Conservation (phyloP, 1,140 invertebrate genomes). For the Venturia canescens region DNA sequence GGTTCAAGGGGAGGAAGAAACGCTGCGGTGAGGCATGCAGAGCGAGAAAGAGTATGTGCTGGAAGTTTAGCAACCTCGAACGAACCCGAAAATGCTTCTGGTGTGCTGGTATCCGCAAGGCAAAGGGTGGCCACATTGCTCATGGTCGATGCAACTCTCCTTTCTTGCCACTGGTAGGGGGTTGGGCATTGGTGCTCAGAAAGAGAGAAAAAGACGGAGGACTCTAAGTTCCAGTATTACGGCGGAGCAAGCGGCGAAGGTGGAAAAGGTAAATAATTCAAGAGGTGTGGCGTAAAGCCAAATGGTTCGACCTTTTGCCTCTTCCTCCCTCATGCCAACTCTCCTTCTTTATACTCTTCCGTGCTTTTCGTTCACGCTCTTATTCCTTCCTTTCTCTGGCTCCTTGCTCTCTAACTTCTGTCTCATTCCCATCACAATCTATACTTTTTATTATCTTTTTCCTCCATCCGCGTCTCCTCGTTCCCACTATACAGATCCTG, state of each 20-base stretch:
- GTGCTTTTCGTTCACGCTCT: neutral
- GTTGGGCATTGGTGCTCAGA: neutral
- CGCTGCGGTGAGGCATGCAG: neutral
- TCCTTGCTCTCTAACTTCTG: neutral
- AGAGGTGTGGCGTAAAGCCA: conserved; percentile 56
- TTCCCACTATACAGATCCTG: too few species aligned
- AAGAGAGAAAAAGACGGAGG: conserved; percentile 1
- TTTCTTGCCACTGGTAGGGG: conserved; percentile 8
- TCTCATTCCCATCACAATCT: conserved; percentile 15
- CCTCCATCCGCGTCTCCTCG: neutral
- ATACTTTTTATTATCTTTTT: conserved; percentile 28
- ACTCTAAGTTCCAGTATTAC: conserved; percentile 19
- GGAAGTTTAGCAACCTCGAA: conserved; percentile 34
- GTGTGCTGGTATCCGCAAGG: conserved; percentile 1
- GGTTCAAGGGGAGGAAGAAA: neutral
- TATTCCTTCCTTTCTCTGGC: neutral
- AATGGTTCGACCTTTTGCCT: conserved; percentile 49
- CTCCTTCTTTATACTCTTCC: conserved; percentile 23
- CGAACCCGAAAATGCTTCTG: conserved; percentile 36
- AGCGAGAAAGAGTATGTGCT: neutral
- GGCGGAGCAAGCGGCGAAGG: conserved; percentile 36
- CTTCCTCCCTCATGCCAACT: conserved; percentile 17
- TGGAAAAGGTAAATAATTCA: conserved; percentile 57
- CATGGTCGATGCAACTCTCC: conserved; percentile 16
- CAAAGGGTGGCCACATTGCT: conserved; percentile 7